Conservation (phyloP, 1,140 invertebrate genomes). For the Calosoma granatense region DNA sequence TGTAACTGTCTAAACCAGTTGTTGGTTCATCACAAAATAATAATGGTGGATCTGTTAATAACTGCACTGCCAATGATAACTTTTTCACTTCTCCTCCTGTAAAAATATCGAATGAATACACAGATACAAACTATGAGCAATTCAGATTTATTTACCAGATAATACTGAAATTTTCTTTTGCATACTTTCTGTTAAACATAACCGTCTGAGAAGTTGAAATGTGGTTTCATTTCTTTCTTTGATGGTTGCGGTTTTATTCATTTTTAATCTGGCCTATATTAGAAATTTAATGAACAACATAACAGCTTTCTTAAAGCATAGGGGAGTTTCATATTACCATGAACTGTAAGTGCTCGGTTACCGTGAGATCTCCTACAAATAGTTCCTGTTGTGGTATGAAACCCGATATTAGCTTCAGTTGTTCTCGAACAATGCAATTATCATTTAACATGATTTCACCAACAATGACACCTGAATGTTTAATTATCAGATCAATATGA, state of each 20-base stretch:
- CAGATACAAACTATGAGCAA: too few species aligned
- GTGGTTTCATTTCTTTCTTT: conserved; percentile 35
- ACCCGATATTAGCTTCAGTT: conserved; percentile 57
- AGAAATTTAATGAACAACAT: conserved; percentile 18
- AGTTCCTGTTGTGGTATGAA: conserved; percentile 65
- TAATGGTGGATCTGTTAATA: conserved; percentile 64
- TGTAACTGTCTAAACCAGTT: conserved; percentile 73
- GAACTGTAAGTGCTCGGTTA: conserved; percentile 62
- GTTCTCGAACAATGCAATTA: conserved; percentile 42
- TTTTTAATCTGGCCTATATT: conserved; percentile 44
- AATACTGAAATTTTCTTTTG: conserved; percentile 31
- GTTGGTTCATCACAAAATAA: conserved; percentile 78
- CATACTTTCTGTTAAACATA: conserved; percentile 46
- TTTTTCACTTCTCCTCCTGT: conserved; percentile 85
- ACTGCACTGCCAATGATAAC: conserved; percentile 66
- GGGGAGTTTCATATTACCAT: conserved; percentile 46
- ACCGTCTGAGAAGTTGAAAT: conserved; percentile 38
- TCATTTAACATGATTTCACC: conserved; percentile 60
- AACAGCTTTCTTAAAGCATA: conserved; percentile 12
- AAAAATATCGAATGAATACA: too few species aligned
- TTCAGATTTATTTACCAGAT: conserved; percentile 34
- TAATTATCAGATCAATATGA: conserved; percentile 8
- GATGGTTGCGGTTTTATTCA: conserved; percentile 39
- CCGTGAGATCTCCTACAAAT: conserved; percentile 54
- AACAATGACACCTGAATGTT: conserved; percentile 39